Evolutionary conservation across 1,140 invertebrate genomes (phyloP).

Genomic region (Orchestia grillus): DNA sequence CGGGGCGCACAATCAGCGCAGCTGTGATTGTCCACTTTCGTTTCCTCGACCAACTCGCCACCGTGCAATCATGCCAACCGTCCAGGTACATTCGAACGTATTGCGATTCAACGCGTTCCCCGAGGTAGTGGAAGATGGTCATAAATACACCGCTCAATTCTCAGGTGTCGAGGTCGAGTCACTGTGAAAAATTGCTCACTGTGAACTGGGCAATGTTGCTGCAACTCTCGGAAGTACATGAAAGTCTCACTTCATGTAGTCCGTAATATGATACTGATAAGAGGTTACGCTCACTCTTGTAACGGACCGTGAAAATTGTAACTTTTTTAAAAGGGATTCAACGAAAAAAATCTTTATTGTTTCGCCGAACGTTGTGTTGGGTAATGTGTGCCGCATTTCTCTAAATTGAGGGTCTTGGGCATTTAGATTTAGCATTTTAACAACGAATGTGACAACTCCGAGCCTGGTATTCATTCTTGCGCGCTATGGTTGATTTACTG

Average conservation of each 20-base stretch:
- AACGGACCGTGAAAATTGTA: neutral
- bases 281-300: neutral
- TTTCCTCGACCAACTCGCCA: neutral
- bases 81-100: slow-evolving; percentile 21
- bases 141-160: neutral
- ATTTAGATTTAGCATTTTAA: neutral
- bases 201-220: neutral
- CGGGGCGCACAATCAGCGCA: neutral
- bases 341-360: neutral
- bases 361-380: neutral
- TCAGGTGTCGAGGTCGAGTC: slow-evolving; percentile 8
- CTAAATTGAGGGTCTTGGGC: neutral
- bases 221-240: neutral
- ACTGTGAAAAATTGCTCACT: neutral
- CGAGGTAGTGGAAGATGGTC: slow-evolving; percentile 25
- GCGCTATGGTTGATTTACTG: neutral
- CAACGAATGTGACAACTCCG: neutral
- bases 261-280: neutral
- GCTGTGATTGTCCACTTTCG: slow-evolving; percentile 33
- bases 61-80: slow-evolving; percentile 46
- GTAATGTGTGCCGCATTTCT: neutral
- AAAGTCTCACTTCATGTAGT: neutral
- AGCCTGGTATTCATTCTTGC: neutral
- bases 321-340: neutral
- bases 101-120: neutral